Percentiles rank a stretch among this genome's conserved stretches.
phyloP scores from a whole-genome alignment of 1,140 invertebrate species.

The Plodia interpunctella region DNA sequence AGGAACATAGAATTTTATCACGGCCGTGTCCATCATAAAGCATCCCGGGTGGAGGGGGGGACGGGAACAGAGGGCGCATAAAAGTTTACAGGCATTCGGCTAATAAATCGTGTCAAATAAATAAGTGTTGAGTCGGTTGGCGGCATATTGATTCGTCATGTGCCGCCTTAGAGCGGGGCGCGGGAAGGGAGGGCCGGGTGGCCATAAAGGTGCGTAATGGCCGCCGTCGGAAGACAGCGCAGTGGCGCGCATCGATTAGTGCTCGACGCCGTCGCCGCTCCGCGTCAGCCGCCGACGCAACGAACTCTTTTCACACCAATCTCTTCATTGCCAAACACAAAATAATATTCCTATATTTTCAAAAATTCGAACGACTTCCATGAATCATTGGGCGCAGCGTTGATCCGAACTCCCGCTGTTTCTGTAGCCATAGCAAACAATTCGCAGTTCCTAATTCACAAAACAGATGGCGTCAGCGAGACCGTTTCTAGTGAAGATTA shows the following conservation, averaged over 20 bases:
- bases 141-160: constrained; percentile 77
- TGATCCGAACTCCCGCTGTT: constrained; percentile 6
- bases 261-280: constrained; percentile 32
- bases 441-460: not conserved
- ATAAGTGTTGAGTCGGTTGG: constrained; percentile 75
- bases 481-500: not conserved
- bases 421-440: constrained; percentile 5
- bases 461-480: constrained; percentile 13
- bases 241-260: constrained; percentile 74
- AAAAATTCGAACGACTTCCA: not conserved
- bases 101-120: constrained; percentile 76
- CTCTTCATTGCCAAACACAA: not conserved
- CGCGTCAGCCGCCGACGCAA: constrained; percentile 68
- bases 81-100: constrained; percentile 73
- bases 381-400: not conserved
- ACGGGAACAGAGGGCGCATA: constrained; percentile 49
- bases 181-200: constrained; percentile 42
- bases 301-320: constrained; percentile 18
- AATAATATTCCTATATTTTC: not conserved
- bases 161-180: constrained; percentile 61
- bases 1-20: constrained; percentile 67
- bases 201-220: constrained; percentile 75
- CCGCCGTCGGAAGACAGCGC: constrained; percentile 72
- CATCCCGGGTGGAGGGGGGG: constrained; percentile 38
- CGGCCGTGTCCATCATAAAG: constrained; percentile 65